Percentiles rank a stretch among this genome's conserved stretches.
These are phyloP conservation scores for Corvus cornix DNA, from an alignment of 2,113 vertebrate genomes.

Conservation along the genomic window DNA sequence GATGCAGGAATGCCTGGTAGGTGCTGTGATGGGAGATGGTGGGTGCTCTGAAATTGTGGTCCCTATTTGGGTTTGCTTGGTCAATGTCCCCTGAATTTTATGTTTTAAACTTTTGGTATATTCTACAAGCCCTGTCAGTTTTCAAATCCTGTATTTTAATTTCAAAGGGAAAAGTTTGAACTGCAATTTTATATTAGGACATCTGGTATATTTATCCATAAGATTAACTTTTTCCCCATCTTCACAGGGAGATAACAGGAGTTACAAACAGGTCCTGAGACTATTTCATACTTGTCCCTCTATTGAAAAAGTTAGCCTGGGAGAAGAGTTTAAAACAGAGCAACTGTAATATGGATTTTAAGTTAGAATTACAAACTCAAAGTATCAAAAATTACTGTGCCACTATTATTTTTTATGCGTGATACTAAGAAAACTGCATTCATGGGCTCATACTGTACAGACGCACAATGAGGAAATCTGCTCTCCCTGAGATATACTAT, in stretches of 20 bases:
- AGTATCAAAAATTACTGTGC: not conserved
- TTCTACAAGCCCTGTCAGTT: not conserved
- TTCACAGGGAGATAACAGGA: not conserved
- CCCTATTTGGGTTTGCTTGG: not conserved
- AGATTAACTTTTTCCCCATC: not conserved
- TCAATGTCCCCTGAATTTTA: not conserved
- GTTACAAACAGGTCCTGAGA: not conserved
- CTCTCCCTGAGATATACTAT: not conserved
- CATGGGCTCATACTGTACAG: not conserved
- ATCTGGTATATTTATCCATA: not conserved
- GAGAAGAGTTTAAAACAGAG: not conserved
- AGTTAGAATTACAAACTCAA: not conserved
- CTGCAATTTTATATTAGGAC: not conserved
- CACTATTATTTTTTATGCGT: not conserved
- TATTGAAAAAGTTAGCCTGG: not conserved
- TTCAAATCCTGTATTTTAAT: not conserved
- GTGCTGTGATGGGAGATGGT: not conserved
- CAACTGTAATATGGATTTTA: not conserved
- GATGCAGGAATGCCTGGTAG: slow-evolving; percentile 88
- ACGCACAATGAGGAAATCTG: not conserved
- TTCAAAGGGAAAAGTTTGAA: not conserved
- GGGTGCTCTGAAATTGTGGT: fast-evolving
- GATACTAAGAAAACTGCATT: not conserved
- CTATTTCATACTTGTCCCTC: not conserved
- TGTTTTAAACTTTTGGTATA: not conserved